Base-by-base conservation (phyloP, 1,140 invertebrate genomes). In the Drosophila carrolli region DNA sequence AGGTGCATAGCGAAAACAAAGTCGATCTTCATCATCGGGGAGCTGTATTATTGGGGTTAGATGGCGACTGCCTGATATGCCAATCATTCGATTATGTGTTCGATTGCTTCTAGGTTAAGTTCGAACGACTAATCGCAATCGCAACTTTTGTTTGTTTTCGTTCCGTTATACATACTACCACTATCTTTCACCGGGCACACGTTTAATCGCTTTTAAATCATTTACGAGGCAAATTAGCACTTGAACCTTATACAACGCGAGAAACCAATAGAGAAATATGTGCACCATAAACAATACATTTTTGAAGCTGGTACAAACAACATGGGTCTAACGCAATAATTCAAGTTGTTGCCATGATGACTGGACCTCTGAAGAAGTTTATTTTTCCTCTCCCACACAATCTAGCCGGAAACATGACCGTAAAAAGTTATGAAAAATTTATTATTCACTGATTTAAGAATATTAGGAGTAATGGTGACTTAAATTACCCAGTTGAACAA, bases 201-300 rank as follows among this genome's bases (percentile, higher is more conserved):
- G 60, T 78, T 72, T 88, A 88, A 88, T 88, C 83, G 61, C 80
- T 63, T 89, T 84, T 80, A 77, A 89, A 89, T 88, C 83, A 89
- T 88, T 88, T 70, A 80, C 80, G 79, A 89, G 66, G 58, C 75
- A 88, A 86, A 88, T 88, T 88, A 73, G 63, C 75, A 72, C 61
- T 80, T 77, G 73, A 68, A 77, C 74, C 71, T 62, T 70, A 75
- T 79, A 78, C 75, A 81, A 78, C 48, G 40, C 38, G 27, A n/a
- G 47, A 47, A 29, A 8, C 37, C 55, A 61, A 79, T 50, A 56
- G 40, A 44, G 40, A 54, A 14, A 50, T 37, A 57, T 60, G 8
- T 48, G 37, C 35, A 67, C 48, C 51, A 75, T 54, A 46, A 55
- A 62, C 40, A 48, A 73, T 50, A 48, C 38, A 43, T 51, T 50